Evolutionary conservation across 2,797 vertebrate species (phyloP).

Genomic region (Pseudochirops corinnae): DNA sequence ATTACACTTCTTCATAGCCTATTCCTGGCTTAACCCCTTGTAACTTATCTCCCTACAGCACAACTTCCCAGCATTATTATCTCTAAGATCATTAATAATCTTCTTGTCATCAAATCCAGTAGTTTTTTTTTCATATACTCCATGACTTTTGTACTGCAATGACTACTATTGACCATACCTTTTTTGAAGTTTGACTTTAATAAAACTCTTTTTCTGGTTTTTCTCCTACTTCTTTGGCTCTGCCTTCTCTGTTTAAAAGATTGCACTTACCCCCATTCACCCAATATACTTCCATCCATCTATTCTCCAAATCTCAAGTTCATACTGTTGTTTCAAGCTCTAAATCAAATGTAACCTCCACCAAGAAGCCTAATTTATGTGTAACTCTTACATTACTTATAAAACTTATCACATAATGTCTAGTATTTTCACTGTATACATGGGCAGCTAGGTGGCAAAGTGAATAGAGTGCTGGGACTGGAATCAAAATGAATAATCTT

Average conservation of each 20-base stretch:
- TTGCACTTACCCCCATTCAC: neutral
- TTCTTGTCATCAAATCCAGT: neutral
- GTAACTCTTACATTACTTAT: neutral
- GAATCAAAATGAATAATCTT: neutral
- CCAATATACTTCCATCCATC: neutral
- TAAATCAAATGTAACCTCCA: neutral
- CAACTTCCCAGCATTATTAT: neutral
- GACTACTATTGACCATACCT: neutral
- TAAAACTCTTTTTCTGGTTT: neutral
- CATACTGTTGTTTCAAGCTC: neutral
- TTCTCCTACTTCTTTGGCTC: neutral
- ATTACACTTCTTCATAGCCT: neutral
- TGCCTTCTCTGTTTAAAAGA: neutral
- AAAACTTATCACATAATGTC: neutral
- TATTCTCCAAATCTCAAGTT: neutral
- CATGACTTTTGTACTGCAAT: neutral
- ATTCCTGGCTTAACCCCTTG: neutral
- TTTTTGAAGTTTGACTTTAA: neutral
- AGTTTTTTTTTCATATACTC: neutral
- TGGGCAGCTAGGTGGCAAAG: neutral
- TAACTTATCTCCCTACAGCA: conserved; percentile 7
- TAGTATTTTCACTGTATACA: neutral
- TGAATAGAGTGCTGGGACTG: neutral
- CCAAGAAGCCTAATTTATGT: neutral
- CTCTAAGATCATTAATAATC: neutral